phyloP scores from a whole-genome alignment of 2,888 invertebrate genomes.

The Zygogramma bicolorata region DNA sequence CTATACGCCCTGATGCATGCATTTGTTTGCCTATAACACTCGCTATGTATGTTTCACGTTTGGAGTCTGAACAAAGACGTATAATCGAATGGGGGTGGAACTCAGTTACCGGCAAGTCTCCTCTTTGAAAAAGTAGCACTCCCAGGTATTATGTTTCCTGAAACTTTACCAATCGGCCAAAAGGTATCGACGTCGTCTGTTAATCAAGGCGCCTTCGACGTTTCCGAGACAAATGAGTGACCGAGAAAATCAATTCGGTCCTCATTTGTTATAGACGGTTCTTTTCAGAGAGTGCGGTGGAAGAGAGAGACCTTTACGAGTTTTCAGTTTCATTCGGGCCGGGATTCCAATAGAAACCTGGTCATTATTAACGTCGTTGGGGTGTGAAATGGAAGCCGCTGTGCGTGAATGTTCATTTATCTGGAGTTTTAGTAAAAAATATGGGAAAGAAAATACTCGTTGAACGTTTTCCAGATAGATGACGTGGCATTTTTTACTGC shows the following conservation, averaged over 20 bases:
- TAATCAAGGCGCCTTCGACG: slow-evolving; percentile 57
- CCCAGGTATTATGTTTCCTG: slow-evolving; percentile 48
- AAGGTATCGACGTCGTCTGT: slow-evolving; percentile 56
- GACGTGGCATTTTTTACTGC: too few relatives aligned
- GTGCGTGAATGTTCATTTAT: slow-evolving; percentile 10
- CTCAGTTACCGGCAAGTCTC: neutral
- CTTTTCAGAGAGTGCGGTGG: slow-evolving; percentile 23
- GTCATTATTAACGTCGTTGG: slow-evolving; percentile 42
- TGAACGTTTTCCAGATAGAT: neutral
- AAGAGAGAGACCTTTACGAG: neutral
- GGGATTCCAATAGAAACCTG: slow-evolving; percentile 41
- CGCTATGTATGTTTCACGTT: neutral
- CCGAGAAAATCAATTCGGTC: slow-evolving; percentile 61
- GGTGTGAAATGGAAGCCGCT: slow-evolving; percentile 19
- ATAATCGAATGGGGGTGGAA: neutral
- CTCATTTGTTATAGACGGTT: slow-evolving; percentile 56
- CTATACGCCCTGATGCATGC: neutral
- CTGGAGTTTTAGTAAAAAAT: neutral
- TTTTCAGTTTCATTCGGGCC: slow-evolving; percentile 37
- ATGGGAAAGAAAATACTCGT: neutral
- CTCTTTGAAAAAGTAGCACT: slow-evolving; percentile 38
- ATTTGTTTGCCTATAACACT: neutral
- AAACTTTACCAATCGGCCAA: slow-evolving; percentile 56
- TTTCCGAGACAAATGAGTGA: slow-evolving; percentile 61
- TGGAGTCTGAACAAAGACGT: neutral